phyloP scores from a whole-genome alignment of 1,140 invertebrate species.

The Epicauta chinensis region DNA sequence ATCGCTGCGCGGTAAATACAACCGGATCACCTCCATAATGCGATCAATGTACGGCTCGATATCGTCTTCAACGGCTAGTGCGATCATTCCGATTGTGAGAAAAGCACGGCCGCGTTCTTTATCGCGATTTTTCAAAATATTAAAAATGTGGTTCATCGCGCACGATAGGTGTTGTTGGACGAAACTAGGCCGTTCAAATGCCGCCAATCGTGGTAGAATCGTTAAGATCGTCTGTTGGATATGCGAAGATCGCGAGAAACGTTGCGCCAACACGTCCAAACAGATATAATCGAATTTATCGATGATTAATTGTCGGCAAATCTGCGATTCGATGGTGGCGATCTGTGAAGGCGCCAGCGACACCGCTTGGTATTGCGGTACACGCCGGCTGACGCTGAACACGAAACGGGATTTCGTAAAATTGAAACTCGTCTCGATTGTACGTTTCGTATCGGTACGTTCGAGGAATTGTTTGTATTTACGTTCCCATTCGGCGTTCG shows the following conservation, averaged over 20 bases:
- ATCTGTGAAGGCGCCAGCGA: conserved; percentile 37
- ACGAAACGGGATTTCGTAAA: conserved; percentile 20
- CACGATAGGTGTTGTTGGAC: conserved; percentile 67
- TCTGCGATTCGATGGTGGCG: conserved; percentile 74
- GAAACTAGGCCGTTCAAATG: conserved; percentile 83
- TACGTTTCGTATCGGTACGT: conserved; percentile 36
- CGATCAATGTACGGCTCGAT: conserved; percentile 73
- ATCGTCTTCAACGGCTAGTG: conserved; percentile 79
- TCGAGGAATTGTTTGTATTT: conserved; percentile 68
- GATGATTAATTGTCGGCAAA: conserved; percentile 75
- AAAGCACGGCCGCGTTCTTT: conserved; percentile 82
- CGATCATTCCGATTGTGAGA: conserved; percentile 77
- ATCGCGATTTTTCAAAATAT: conserved; percentile 67
- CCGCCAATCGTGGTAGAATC: conserved; percentile 89
- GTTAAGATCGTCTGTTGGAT: conserved; percentile 85
- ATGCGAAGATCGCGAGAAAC: conserved; percentile 64
- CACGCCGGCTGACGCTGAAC: conserved; percentile 32
- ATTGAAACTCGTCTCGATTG: conserved; percentile 19
- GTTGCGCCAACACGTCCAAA: conserved; percentile 71
- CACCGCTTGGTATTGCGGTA: conserved; percentile 22
- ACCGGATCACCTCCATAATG: conserved; percentile 83
- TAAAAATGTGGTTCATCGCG: conserved; percentile 73
- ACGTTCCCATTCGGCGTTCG: conserved; percentile 83
- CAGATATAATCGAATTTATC: conserved; percentile 83
- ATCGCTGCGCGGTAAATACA: conserved; percentile 74